Evolutionary conservation across 2,888 invertebrate species (phyloP), one percentile per base, ranked within the genome.

Genomic region (Apamea epomidion): DNA sequence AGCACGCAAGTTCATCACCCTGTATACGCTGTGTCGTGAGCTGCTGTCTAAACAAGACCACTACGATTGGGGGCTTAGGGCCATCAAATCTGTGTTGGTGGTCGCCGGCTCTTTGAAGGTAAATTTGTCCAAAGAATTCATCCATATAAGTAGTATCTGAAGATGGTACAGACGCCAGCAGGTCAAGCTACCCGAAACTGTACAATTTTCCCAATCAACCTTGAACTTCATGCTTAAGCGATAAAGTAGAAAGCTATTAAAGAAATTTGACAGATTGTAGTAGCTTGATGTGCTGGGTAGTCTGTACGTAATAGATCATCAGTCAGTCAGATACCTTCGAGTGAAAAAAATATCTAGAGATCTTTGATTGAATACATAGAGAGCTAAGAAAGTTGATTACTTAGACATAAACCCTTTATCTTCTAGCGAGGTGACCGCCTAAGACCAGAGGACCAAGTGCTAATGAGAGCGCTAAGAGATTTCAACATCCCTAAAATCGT

Each of bases 401-500:
- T 25, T 25, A 71, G 37, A 70, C 21, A 65, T 18, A 65, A 75
- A 69, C 12, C 32, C 60, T 71, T 65, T 76, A 82, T 72, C 74
- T 87, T 88, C 14, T 85, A 98, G 97, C 97, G 98, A 88, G 98
- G 98, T 76, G 98, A 98, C 92, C 97, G 98, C 75, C 95, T 96
- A 51, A 97, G 98, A 60, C 98, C 99, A 0, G 99, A 99, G 96
- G 99, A 99, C 95, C 99, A 99, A 97, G 99, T 99, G 62, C 94
- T 99, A 73, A 99, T 99, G 99, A 97, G 99, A 94, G 99, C 99
- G 0, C 94, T 99, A 88, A 97, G 99, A 94, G 99, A 99, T 97
- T 99, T 99, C 94, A 99, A 99, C 93, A 98, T 99, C 80, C 99
- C 99, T 0, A 99, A 99, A 97, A 99, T 99, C 89, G 98, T 99